These are phyloP conservation scores for Oedothorax gibbosus DNA, from an alignment of 1,140 invertebrate genomes.

Conservation along the genomic window DNA sequence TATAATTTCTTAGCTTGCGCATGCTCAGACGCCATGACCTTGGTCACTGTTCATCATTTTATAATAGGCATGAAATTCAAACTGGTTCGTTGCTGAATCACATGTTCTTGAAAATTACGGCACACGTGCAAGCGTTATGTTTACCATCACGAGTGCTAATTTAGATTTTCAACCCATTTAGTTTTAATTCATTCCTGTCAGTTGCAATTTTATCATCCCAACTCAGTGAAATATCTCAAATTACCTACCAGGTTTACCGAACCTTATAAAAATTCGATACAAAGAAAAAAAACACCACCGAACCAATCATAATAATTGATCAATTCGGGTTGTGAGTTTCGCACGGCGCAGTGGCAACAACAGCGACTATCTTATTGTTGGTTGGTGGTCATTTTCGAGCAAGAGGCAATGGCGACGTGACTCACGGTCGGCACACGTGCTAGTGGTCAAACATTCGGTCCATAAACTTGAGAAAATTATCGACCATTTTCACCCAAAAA, in stretches of 20 bases:
- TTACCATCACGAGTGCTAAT: no score
- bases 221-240: neutral
- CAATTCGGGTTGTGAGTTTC: constrained; percentile 34
- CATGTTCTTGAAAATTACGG: neutral
- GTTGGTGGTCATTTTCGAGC: constrained; percentile 18
- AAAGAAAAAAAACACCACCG: constrained; percentile 10
- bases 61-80: no score
- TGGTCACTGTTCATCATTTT: no score
- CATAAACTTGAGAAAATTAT: constrained; percentile 42
- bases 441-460: constrained; percentile 41
- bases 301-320: constrained; percentile 54
- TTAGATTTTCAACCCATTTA: no score
- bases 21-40: no score
- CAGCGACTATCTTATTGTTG: constrained; percentile 37
- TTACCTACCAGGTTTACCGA: constrained; percentile 33
- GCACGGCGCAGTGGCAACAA: constrained; percentile 43
- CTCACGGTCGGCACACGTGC: constrained; percentile 45
- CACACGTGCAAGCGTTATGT: no score
- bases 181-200: neutral
- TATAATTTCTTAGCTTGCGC: no score
- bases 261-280: constrained; percentile 24
- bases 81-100: neutral
- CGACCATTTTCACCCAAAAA: neutral
- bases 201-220: neutral
- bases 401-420: constrained; percentile 31